Percentiles rank a stretch among this genome's conserved stretches.
Evolutionary conservation across 2,797 vertebrate genomes (phyloP).

Genomic region (Cygnus olor): DNA sequence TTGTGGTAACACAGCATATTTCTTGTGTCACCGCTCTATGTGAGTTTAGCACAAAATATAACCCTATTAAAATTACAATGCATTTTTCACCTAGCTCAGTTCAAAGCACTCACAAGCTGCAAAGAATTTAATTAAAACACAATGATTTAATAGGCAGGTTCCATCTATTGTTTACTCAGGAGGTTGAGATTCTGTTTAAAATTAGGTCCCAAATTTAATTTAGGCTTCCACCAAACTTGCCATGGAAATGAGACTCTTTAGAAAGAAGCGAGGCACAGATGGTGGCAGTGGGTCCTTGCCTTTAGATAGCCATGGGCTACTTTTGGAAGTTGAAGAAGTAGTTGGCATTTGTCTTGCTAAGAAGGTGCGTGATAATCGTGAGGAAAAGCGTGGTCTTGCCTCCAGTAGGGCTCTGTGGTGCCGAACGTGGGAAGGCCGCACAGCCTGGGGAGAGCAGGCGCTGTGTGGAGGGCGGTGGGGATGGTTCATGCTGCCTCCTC

Average conservation of each 20-base stretch:
- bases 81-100: slow-evolving; percentile 72
- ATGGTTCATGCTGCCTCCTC: accelerated
- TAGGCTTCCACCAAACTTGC: slow-evolving; percentile 59
- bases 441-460: background rate
- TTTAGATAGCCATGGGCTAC: background rate
- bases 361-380: accelerated
- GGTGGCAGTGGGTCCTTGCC: accelerated
- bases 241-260: background rate
- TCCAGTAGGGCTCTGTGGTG: background rate
- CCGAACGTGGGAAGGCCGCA: accelerated
- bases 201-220: slow-evolving; percentile 74
- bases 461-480: accelerated
- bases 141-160: slow-evolving; percentile 80
- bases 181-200: slow-evolving; percentile 77
- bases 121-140: slow-evolving; percentile 81
- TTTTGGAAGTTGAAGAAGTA: background rate
- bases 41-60: slow-evolving; percentile 67
- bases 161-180: slow-evolving; percentile 75
- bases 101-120: slow-evolving; percentile 65
- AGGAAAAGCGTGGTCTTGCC: accelerated
- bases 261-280: background rate
- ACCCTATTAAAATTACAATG: slow-evolving; percentile 73
- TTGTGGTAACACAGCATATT: slow-evolving; percentile 21
- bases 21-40: slow-evolving; percentile 22
- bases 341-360: background rate